Percentiles rank a stretch among this genome's conserved stretches.
Evolutionary conservation across 2,113 vertebrate genomes (phyloP).

Genomic region (Chaetura pelagica): DNA sequence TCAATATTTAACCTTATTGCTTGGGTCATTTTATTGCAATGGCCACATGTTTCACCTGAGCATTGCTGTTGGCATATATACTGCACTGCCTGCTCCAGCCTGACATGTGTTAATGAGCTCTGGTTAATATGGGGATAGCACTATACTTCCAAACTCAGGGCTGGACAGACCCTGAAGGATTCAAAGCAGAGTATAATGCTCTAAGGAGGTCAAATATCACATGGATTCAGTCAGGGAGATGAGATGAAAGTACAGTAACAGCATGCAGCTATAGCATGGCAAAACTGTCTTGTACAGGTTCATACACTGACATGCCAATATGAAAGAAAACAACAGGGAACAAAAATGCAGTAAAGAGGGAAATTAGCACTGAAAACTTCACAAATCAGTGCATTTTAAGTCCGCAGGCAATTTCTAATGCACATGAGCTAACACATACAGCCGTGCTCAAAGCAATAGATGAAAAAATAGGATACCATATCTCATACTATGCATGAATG

Average conservation of each 20-base stretch:
- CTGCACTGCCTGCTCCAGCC: neutral
- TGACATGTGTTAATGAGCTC: neutral
- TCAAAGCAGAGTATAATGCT: neutral
- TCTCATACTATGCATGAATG: neutral
- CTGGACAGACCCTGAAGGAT: neutral
- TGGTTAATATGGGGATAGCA: neutral
- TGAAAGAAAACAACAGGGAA: neutral
- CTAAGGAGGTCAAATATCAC: conserved; percentile 17
- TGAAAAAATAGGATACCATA: neutral
- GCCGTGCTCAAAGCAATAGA: neutral
- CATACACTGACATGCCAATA: neutral
- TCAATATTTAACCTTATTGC: neutral
- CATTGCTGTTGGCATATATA: conserved; percentile 2
- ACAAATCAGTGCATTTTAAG: neutral
- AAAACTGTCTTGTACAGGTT: neutral
- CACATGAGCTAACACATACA: neutral
- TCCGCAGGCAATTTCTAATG: neutral
- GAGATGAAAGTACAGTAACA: conserved; percentile 27
- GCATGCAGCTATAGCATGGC: neutral
- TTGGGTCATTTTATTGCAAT: neutral
- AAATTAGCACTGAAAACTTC: neutral
- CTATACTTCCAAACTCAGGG: neutral
- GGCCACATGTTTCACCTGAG: neutral
- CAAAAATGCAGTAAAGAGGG: neutral
- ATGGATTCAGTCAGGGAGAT: neutral